Evolutionary conservation across 2,113 vertebrate species (phyloP), one percentile per base, ranked within the genome.

Genomic region (Anolis sagrei): DNA sequence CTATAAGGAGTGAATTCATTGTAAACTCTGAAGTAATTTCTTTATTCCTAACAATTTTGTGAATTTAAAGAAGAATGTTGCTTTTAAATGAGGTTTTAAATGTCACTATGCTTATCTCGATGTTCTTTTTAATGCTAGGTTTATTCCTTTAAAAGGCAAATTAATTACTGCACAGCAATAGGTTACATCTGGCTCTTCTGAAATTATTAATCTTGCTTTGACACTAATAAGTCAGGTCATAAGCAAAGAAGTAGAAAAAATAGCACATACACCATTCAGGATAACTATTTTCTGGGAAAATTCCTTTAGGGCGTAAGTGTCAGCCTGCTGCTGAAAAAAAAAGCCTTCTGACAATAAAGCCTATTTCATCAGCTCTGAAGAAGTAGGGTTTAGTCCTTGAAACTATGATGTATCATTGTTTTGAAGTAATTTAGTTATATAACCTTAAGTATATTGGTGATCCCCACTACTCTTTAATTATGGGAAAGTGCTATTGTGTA

Each of bases 391-490:
- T 66, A 36, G 32, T 76, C 39, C 39, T 66, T 48, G 61, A 76
- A 84, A 34, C 48, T 48, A 85, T 51, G n/a, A 13, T 8, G 21
- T 11, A 48, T 66, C 3, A 44, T 74, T 74, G 19, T 75, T 58
- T 89, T 86, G n/a, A 83, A 89, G 88, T 36, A 23, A 91, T 69
- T 69, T 83, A 86, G 0, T 86, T 58, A 86, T 90, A 36, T 75
- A 87, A 91, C 84, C 87, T 91, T 85, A 93, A 82, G 25, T 44
- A 0, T 29, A 69, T 48, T 69, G 36, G 51, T 39, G 51, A 0
- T 0, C 23, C 64, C 64, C 25, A n/a, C 48, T 73, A 76, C 85
- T 87, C 78, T 27, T 77, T 61, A 81, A 44, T 64, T 0, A 6
- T 8, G n/a, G 2, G 3, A 75, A 84, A 87, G 21, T 39, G 13